Evolutionary conservation across 2,797 vertebrate genomes (phyloP).

Genomic region (Apodemus agrarius): DNA sequence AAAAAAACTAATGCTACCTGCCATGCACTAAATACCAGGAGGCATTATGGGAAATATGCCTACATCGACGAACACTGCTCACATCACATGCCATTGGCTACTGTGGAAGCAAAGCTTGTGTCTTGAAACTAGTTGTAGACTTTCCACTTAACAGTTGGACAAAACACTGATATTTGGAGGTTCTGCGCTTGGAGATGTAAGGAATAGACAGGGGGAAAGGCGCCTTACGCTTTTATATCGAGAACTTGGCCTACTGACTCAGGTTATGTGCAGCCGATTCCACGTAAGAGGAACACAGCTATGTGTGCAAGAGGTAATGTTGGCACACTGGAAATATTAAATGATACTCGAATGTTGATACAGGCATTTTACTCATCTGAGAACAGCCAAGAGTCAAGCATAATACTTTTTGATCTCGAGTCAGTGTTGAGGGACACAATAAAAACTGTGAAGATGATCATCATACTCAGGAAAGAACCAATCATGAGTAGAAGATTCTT

Average conservation of each 20-base stretch:
- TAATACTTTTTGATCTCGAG: background rate
- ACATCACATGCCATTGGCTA: background rate
- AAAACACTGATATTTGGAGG: background rate
- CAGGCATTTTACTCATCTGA: background rate
- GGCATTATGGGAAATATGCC: background rate
- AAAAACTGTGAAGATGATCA: background rate
- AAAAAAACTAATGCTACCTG: slow-evolving; percentile 37
- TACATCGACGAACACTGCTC: background rate
- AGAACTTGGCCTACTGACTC: background rate
- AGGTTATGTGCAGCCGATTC: background rate
- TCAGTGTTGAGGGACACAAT: slow-evolving; percentile 24
- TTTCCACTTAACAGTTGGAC: background rate
- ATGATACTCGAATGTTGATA: background rate
- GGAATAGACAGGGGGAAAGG: background rate
- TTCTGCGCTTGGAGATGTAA: background rate
- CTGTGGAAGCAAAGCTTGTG: background rate
- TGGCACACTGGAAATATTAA: slow-evolving; percentile 1
- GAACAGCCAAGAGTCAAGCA: background rate
- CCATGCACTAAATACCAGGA: background rate
- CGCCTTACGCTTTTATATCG: background rate
- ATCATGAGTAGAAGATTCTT: background rate
- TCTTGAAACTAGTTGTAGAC: background rate
- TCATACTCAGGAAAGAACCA: background rate
- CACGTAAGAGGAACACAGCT: background rate
- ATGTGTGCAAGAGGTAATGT: background rate